Conservation (phyloP, 2,113 vertebrate species). For the Neofelis nebulosa region DNA sequence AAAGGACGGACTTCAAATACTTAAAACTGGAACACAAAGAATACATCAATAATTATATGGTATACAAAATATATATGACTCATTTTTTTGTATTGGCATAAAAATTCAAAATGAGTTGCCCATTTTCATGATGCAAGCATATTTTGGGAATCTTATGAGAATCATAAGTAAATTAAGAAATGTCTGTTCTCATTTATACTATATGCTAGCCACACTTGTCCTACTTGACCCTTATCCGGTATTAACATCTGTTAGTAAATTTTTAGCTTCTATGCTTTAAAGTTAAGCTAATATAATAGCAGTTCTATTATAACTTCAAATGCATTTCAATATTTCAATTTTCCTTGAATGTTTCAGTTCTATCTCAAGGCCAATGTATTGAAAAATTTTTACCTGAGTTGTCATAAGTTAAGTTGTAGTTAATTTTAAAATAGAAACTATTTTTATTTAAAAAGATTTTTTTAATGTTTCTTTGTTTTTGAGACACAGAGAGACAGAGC, state of each 20-base stretch:
- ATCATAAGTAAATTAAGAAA: slow-evolving; percentile 50
- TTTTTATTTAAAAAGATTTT: no score
- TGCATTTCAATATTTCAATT: not conserved
- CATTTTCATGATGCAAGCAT: not conserved
- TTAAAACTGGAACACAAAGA: not conserved
- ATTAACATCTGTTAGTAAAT: not conserved
- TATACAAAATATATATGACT: not conserved
- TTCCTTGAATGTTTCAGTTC: not conserved
- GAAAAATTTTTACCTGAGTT: not conserved
- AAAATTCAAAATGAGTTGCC: slow-evolving; percentile 14
- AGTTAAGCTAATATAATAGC: not conserved
- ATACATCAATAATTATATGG: not conserved
- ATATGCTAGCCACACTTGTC: not conserved
- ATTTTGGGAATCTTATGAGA: not conserved
- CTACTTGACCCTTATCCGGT: slow-evolving; percentile 11
- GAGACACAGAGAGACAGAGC: no score
- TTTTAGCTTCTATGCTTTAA: slow-evolving; percentile 55
- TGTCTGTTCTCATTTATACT: not conserved
- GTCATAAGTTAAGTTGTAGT: not conserved
- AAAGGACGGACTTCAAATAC: not conserved
- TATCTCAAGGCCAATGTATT: not conserved
- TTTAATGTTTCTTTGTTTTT: no score
- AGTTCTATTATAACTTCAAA: not conserved
- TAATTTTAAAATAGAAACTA: slow-evolving; percentile 24
- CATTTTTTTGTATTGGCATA: not conserved